These are phyloP conservation scores for Cygnus buccinator DNA, from an alignment of 2,113 vertebrate species.

Conservation along the genomic window DNA sequence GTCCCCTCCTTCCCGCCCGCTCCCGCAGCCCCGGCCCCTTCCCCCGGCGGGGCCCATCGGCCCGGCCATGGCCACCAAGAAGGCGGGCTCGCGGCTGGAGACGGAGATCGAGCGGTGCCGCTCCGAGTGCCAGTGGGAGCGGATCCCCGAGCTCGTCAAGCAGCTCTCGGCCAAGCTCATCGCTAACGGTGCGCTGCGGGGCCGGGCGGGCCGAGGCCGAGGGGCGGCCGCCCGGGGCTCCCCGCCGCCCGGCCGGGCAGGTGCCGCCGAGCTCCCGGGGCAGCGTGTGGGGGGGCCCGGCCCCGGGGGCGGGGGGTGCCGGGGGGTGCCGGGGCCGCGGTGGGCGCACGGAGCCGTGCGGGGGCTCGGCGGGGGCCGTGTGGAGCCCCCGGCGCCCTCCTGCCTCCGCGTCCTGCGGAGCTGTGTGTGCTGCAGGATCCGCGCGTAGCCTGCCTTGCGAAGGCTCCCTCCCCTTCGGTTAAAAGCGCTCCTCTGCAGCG, in stretches of 20 bases:
- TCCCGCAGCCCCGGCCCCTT: neutral
- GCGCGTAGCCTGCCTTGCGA: accelerated
- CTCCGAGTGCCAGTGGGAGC: constrained; percentile 91
- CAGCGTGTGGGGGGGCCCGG: too few relatives aligned
- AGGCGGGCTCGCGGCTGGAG: constrained; percentile 92
- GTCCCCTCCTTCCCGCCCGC: neutral
- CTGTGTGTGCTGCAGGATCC: accelerated
- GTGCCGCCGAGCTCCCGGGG: neutral
- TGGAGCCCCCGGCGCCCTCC: neutral
- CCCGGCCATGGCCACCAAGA: constrained; percentile 87
- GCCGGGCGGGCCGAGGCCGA: neutral
- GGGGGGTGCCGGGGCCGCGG: neutral
- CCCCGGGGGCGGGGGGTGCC: too few relatives aligned
- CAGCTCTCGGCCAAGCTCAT: constrained; percentile 92
- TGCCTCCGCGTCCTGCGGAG: neutral
- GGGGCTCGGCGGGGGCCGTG: neutral
- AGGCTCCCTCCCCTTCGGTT: neutral
- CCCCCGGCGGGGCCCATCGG: neutral
- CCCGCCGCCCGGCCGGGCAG: neutral
- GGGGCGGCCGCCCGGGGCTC: neutral
- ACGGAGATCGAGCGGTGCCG: constrained; percentile 93
- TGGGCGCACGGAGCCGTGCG: neutral
- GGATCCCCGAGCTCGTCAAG: constrained; percentile 89
- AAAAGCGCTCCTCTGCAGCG: too few relatives aligned
- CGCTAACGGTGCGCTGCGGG: constrained; percentile 87